Evolutionary conservation across 2,113 vertebrate species (phyloP).

Genomic region (Lycaon pictus): DNA sequence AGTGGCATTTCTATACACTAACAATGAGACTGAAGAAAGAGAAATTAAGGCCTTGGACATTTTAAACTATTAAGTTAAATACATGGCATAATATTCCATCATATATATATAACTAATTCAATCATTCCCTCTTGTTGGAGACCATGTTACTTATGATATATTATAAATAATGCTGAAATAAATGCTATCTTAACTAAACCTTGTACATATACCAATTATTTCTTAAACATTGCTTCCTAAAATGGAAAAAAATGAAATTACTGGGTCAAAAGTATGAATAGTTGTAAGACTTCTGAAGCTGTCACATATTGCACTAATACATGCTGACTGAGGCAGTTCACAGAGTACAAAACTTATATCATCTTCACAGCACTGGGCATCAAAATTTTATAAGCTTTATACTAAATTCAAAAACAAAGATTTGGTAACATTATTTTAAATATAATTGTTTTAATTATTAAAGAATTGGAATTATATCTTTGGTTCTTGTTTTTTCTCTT

Average conservation of each 20-base stretch:
- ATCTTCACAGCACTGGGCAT: background rate
- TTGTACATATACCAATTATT: background rate
- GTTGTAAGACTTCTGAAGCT: background rate
- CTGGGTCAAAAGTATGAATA: background rate
- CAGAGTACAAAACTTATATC: background rate
- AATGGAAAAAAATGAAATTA: background rate
- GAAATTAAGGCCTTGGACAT: background rate
- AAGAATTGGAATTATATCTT: background rate
- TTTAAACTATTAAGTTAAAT: background rate
- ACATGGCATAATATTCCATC: background rate
- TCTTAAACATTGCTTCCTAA: background rate
- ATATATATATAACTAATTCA: background rate
- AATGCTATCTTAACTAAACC: background rate
- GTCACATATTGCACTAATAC: background rate
- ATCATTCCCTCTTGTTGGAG: background rate
- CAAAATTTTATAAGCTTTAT: background rate
- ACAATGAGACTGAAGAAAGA: too few species aligned
- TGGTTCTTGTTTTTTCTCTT: too few species aligned
- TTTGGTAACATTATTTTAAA: background rate
- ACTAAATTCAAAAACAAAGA: background rate
- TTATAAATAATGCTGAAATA: background rate
- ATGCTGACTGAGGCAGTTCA: background rate
- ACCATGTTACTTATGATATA: background rate
- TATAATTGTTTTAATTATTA: background rate
- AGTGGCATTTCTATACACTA: too few species aligned